Percentiles rank a stretch among this genome's conserved stretches.
phyloP scores from a whole-genome alignment of 2,113 vertebrate genomes.

The Corythaixoides concolor region DNA sequence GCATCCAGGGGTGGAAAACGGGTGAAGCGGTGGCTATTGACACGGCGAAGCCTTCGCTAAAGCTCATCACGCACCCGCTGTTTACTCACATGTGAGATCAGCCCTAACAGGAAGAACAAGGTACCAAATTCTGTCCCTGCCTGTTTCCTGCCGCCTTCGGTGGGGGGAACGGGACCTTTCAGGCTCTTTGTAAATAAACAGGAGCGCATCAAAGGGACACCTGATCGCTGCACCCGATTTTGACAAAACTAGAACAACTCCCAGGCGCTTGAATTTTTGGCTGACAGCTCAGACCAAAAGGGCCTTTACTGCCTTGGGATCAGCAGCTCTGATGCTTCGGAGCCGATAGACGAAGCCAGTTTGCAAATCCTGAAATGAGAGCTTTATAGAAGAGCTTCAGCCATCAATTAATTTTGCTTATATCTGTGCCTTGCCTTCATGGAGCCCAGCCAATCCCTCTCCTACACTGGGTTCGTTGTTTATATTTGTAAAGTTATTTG shows the following conservation, averaged over 20 bases:
- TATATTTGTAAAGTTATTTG: background rate
- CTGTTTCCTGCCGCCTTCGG: constrained; percentile 50
- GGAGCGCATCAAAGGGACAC: constrained; percentile 50
- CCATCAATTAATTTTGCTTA: background rate
- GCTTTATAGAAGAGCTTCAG: background rate
- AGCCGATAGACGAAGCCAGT: background rate
- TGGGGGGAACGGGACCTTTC: constrained; percentile 16
- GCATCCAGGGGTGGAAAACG: background rate
- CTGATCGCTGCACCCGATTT: constrained; percentile 13
- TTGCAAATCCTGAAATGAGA: constrained; percentile 6
- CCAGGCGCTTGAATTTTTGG: constrained; percentile 21
- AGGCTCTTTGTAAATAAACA: constrained; percentile 58
- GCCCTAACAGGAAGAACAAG: constrained; percentile 36
- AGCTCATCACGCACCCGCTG: background rate
- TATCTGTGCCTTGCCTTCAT: background rate
- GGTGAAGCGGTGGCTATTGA: background rate
- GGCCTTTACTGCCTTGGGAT: background rate
- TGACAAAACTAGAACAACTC: background rate
- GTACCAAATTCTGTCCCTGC: constrained; percentile 34
- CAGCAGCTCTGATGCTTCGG: background rate
- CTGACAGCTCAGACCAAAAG: constrained; percentile 36
- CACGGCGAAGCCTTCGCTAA: background rate
- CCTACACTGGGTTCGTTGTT: background rate
- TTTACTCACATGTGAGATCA: constrained; percentile 16
- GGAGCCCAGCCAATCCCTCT: background rate